phyloP scores from a whole-genome alignment of 1,140 invertebrate genomes.

The Temnothorax nylanderi region DNA sequence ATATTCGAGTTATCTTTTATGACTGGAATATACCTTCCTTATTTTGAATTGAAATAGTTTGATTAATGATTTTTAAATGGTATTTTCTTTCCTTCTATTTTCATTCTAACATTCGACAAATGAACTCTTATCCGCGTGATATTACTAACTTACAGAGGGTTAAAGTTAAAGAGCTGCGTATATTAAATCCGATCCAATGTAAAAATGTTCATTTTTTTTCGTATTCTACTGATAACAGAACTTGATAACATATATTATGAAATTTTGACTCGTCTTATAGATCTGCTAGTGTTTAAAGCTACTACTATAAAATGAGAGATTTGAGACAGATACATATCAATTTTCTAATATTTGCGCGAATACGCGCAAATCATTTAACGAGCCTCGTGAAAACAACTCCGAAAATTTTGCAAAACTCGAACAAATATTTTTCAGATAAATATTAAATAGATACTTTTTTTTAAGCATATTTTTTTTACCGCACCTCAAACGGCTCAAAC shows the following conservation, averaged over 20 bases:
- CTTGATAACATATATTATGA: background rate
- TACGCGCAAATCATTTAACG: background rate
- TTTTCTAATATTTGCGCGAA: background rate
- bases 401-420: background rate
- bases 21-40: background rate
- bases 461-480: background rate
- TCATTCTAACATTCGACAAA: background rate
- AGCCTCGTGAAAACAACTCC: background rate
- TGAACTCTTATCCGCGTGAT: background rate
- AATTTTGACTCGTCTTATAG: slow-evolving; percentile 11
- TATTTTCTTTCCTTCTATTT: background rate
- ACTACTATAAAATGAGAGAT: slow-evolving; percentile 8
- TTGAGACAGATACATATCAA: background rate
- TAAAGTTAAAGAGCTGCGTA: background rate
- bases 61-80: background rate
- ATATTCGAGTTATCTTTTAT: background rate
- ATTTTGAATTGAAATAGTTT: background rate
- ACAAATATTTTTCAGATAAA: background rate
- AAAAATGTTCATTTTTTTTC: slow-evolving; percentile 6
- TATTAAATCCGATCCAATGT: slow-evolving; percentile 13
- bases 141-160: background rate
- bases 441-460: background rate
- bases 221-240: background rate
- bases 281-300: slow-evolving; percentile 28
- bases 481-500: background rate